These are phyloP conservation scores for Piprites chloris DNA, from an alignment of 2,113 vertebrate genomes.

Conservation along the genomic window DNA sequence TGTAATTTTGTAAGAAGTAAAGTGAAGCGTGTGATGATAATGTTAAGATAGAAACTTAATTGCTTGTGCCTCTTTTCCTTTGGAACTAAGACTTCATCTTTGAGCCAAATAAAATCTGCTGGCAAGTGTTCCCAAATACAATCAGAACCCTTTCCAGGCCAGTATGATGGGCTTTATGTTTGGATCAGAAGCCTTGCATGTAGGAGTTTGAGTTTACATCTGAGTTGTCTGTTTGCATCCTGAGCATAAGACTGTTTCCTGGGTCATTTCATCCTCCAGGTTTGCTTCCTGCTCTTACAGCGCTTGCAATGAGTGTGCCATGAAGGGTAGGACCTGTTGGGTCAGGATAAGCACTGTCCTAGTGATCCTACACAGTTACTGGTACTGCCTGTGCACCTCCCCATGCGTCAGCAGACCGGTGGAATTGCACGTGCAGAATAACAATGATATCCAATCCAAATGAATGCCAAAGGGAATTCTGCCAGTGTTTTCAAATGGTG, in stretches of 20 bases:
- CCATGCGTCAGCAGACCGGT: not conserved
- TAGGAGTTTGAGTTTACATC: not conserved
- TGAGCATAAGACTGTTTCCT: not conserved
- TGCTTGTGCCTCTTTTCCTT: not conserved
- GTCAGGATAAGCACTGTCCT: not conserved
- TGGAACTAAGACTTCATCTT: not conserved
- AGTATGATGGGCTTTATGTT: not conserved
- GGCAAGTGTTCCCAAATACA: not conserved
- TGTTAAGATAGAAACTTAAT: not conserved
- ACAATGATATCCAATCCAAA: not conserved
- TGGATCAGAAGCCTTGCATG: not conserved
- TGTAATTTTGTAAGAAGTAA: not conserved
- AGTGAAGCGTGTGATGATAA: not conserved
- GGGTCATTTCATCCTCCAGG: not conserved
- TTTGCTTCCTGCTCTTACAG: accelerated
- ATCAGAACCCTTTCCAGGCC: not conserved
- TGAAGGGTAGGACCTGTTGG: not conserved
- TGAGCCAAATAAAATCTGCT: not conserved
- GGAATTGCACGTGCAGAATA: not conserved
- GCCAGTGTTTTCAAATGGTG: not conserved
- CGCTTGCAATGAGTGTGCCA: not conserved
- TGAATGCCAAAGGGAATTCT: not conserved
- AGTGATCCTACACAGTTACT: not conserved
- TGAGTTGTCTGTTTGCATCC: not conserved
- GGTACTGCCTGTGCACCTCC: not conserved